Conservation (phyloP, 2,888 invertebrate species). For the Drosophila buzzatii region DNA sequence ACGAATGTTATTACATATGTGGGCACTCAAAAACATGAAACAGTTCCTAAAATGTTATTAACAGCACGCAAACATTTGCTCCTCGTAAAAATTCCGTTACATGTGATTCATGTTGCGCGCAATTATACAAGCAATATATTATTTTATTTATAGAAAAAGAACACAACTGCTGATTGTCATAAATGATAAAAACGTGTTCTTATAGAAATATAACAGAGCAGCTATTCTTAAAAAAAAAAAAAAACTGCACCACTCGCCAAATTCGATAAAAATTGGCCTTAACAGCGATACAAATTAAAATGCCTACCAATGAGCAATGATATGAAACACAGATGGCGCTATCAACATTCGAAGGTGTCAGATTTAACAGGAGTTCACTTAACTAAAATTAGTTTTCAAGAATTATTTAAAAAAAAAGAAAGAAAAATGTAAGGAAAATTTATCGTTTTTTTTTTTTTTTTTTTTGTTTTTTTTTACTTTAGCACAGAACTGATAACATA, state of each 20-base stretch:
- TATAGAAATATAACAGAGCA: slow-evolving; percentile 8
- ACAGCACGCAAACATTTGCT: slow-evolving; percentile 11
- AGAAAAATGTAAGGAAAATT: background rate
- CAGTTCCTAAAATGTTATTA: slow-evolving; percentile 29
- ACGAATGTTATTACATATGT: slow-evolving; percentile 23
- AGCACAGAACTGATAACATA: background rate
- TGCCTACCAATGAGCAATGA: background rate
- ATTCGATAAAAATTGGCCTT: background rate
- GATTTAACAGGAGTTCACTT: background rate
- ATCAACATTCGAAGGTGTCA: background rate
- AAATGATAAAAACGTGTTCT: background rate
- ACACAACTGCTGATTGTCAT: background rate
- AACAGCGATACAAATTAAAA: slow-evolving; percentile 1
- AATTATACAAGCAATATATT: background rate
- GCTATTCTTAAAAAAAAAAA: slow-evolving; percentile 9
- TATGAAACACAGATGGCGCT: slow-evolving; percentile 19
- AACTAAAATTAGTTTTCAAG: background rate
- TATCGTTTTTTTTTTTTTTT: no score
- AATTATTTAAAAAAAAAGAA: background rate
- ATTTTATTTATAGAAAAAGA: background rate
- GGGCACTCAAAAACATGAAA: slow-evolving; percentile 19
- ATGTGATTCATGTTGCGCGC: background rate
- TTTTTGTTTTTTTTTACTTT: no score
- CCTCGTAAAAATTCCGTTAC: background rate
- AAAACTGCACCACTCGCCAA: background rate